Evolutionary conservation across 2,113 vertebrate genomes (phyloP), one percentile per base, ranked within the genome.

Genomic region (Capreolus pygargus): DNA sequence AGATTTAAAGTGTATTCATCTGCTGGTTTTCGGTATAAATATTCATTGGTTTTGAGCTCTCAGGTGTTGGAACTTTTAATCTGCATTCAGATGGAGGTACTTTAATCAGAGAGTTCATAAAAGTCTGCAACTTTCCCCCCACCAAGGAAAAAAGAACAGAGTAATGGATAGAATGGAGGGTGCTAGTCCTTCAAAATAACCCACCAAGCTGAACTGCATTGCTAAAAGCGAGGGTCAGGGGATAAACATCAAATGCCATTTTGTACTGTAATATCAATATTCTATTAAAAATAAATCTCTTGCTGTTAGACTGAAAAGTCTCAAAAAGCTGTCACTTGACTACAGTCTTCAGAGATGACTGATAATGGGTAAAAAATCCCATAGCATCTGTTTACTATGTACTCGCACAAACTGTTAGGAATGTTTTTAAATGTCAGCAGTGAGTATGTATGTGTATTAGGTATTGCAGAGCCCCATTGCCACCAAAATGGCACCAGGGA

Each of bases 41-140:
- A 99, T 99, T 99, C 99, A 99, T 99, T 98, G 99, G 98, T 98
- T 99, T 98, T 98, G 98, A 98, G 98, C 98, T 99, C 98, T 99
- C 99, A 99, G 99, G 99, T 99, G 99, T 98, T 99, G 98, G 98
- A 98, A 99, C 98, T 99, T 99, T 99, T 99, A 99, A 99, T 99
- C 99, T 99, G 98, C 98, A 99, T 99, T 99, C 99, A 99, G 99
- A 99, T 99, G 97, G 98, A 99, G 98, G 98, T 98, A 97, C 98
- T 99, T 99, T 99, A 99, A 99, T 99, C 99, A 99, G 98, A 97
- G 98, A 98, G 99, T 99, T 99, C 98, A 98, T 99, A 99, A 99
- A 99, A 99, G 98, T 99, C 99, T 98, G 90, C 91, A 98, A 98
- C 97, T 98, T 95, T 83, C 98, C 98, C 93, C 13, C 47, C 61